Conservation (phyloP, 2,113 vertebrate species). For the Aptenodytes forsteri region DNA sequence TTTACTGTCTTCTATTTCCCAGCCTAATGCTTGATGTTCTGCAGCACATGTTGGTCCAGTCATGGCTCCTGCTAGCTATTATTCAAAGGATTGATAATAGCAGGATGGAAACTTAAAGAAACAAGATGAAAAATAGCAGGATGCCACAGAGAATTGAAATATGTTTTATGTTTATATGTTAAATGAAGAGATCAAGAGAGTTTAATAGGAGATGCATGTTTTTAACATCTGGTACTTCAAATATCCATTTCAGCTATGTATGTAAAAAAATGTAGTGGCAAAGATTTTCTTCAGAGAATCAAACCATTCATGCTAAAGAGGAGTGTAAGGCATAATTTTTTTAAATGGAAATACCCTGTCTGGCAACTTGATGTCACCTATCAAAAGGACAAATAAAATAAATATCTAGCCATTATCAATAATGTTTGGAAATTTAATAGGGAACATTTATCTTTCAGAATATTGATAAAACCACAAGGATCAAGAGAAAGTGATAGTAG, state of each 20-base stretch:
- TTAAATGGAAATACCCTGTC: not conserved
- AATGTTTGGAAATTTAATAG: not conserved
- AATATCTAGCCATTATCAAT: not conserved
- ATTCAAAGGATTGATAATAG: not conserved
- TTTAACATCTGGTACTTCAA: not conserved
- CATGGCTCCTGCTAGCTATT: not conserved
- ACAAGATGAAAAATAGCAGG: not conserved
- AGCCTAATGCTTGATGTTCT: not conserved
- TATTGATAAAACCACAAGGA: not conserved
- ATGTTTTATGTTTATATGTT: not conserved
- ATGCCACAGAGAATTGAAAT: not conserved
- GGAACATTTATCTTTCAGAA: not conserved
- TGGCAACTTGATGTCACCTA: not conserved
- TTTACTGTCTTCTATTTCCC: not conserved
- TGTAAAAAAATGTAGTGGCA: not conserved
- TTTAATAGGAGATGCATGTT: not conserved
- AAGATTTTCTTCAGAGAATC: not conserved
- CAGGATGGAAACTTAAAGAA: not conserved
- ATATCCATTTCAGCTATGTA: not conserved
- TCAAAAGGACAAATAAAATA: not conserved
- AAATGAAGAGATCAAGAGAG: not conserved
- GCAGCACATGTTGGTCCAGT: not conserved
- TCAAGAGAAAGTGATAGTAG: not conserved
- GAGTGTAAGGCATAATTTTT: not conserved
- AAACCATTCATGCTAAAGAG: not conserved